These are phyloP conservation scores for Leucoraja erinaceus DNA, from an alignment of 2,113 vertebrate species.

Conservation along the genomic window DNA sequence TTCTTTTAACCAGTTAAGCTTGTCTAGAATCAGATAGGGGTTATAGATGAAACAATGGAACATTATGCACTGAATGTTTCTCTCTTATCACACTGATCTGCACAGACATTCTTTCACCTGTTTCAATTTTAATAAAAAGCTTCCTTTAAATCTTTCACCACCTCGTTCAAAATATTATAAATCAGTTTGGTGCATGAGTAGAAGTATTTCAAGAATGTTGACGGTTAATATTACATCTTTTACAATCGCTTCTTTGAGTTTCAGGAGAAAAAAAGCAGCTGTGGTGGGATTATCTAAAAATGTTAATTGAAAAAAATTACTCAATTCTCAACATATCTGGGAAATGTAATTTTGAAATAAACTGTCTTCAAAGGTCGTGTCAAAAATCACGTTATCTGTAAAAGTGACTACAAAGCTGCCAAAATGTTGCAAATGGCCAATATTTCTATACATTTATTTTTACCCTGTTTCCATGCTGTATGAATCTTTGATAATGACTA, in stretches of 20 bases:
- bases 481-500: too few relatives aligned
- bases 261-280: background rate
- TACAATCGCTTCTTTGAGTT: background rate
- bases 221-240: background rate
- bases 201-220: background rate
- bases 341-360: background rate
- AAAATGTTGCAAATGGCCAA: background rate
- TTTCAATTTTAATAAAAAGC: slow-evolving; percentile 1
- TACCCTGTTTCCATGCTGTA: too few relatives aligned
- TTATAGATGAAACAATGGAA: slow-evolving; percentile 7
- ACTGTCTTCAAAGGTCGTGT: background rate
- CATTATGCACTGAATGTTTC: background rate
- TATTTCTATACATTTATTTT: too few relatives aligned
- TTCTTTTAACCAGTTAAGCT: slow-evolving; percentile 8
- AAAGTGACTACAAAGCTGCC: background rate
- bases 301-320: background rate
- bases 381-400: background rate
- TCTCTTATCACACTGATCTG: background rate
- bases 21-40: background rate
- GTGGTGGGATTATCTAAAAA: background rate
- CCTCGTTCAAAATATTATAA: background rate
- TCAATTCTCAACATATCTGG: background rate
- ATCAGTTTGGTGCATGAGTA: background rate
- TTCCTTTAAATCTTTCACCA: slow-evolving; percentile 23
- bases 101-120: slow-evolving; percentile 25